Conservation (phyloP, 1,140 invertebrate genomes). For the Patella vulgata region DNA sequence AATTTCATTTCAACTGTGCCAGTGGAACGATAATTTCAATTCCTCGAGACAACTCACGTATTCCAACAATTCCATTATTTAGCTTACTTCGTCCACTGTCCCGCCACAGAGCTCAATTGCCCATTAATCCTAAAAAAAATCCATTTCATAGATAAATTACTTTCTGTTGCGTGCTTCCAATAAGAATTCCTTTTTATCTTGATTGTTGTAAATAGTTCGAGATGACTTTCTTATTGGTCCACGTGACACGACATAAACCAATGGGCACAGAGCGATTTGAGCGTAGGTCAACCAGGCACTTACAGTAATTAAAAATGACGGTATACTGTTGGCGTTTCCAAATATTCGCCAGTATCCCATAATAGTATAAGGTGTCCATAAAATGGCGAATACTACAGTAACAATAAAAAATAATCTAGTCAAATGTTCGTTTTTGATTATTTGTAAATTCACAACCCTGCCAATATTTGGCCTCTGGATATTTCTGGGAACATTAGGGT, state of each 20-base stretch:
- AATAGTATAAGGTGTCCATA: conserved; percentile 52
- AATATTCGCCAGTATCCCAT: conserved; percentile 50
- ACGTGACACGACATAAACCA: conserved; percentile 38
- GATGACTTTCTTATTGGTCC: conserved; percentile 18
- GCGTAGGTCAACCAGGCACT: conserved; percentile 49
- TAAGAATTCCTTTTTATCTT: conserved; percentile 33
- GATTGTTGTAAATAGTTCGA: conserved; percentile 13
- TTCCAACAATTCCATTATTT: too few relatives aligned
- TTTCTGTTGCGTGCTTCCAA: conserved; percentile 27
- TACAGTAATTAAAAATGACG: conserved; percentile 34
- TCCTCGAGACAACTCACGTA: too few relatives aligned
- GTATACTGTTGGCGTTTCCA: conserved; percentile 18
- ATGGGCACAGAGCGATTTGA: conserved; percentile 50
- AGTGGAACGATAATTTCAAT: too few relatives aligned
- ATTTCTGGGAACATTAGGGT: conserved; percentile 34
- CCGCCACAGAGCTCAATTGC: too few relatives aligned
- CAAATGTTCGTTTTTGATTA: conserved; percentile 51
- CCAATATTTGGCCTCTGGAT: conserved; percentile 40
- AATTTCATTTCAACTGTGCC: too few relatives aligned
- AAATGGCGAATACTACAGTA: conserved; percentile 33
- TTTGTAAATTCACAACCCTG: conserved; percentile 45
- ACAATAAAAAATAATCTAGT: conserved; percentile 50
- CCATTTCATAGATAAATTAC: too few relatives aligned
- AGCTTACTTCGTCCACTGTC: too few relatives aligned
- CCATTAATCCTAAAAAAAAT: too few relatives aligned